A percentile compares a stretch with the other conserved stretches of the same genome.
phyloP scores from a whole-genome alignment of 2,797 vertebrate species.

The Decapterus maruadsi region DNA sequence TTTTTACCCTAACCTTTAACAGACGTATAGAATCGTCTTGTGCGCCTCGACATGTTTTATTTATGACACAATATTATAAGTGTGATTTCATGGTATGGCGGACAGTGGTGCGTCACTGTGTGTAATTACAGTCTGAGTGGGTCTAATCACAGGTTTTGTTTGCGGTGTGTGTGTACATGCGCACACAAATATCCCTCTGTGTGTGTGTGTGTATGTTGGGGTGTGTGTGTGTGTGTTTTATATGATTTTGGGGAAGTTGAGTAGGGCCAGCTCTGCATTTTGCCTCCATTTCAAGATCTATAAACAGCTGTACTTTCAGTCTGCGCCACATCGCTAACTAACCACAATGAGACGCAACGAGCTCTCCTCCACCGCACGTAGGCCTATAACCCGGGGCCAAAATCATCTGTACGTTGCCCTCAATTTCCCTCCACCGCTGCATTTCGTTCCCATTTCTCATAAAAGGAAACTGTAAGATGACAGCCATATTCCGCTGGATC shows the following conservation, averaged over 20 bases:
- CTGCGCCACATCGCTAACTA: constrained; percentile 71
- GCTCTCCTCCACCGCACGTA: constrained; percentile 56
- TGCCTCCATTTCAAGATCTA: constrained; percentile 64
- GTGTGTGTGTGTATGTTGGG: constrained; percentile 28
- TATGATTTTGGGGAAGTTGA: constrained; percentile 54
- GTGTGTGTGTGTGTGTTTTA: constrained; percentile 47
- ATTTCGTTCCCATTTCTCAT: constrained; percentile 63
- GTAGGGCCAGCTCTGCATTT: constrained; percentile 65
- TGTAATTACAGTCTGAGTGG: constrained; percentile 71
- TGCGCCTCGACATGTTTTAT: constrained; percentile 62
- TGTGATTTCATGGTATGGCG: constrained; percentile 58
- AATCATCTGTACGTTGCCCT: constrained; percentile 74
- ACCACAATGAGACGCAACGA: constrained; percentile 69
- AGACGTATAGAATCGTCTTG: constrained; percentile 56
- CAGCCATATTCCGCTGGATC: constrained; percentile 54
- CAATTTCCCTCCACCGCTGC: constrained; percentile 68
- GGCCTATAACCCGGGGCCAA: constrained; percentile 72
- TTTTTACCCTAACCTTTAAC: constrained; percentile 60
- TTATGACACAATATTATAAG: constrained; percentile 61
- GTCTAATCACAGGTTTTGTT: constrained; percentile 76
- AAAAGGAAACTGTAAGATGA: constrained; percentile 69
- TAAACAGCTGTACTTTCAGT: constrained; percentile 67
- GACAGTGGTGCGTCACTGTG: constrained; percentile 70
- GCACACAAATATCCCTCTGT: constrained; percentile 45
- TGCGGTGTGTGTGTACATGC: constrained; percentile 48